phyloP scores from a whole-genome alignment of 2,797 vertebrate species.

The Liasis olivaceus region DNA sequence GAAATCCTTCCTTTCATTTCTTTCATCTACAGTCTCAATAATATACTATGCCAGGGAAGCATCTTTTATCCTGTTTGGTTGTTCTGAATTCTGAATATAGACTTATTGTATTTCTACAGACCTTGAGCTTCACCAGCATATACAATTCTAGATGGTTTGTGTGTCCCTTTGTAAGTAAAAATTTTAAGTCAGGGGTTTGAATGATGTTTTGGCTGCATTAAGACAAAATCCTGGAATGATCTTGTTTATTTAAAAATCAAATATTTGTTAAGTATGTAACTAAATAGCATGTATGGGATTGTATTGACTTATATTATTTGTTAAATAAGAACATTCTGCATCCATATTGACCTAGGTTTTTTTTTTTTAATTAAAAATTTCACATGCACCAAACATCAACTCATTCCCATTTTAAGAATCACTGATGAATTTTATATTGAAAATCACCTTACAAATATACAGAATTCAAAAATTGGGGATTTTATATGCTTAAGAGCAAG shows the following conservation, averaged over 20 bases:
- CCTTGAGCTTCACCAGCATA: no score
- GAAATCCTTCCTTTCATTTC: not conserved
- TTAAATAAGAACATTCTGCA: not conserved
- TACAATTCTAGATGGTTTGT: no score
- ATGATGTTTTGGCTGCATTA: not conserved
- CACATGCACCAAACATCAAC: not conserved
- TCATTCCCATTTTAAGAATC: not conserved
- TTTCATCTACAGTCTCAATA: not conserved
- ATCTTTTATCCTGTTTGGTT: not conserved
- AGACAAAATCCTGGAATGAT: no score
- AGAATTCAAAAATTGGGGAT: constrained; percentile 15
- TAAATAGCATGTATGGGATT: not conserved
- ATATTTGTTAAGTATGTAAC: not conserved
- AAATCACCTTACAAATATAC: not conserved
- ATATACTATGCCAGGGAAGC: not conserved
- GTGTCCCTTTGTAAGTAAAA: not conserved
- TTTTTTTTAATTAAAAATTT: not conserved
- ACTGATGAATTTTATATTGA: not conserved
- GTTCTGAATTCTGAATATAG: not conserved
- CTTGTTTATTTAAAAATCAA: not conserved
- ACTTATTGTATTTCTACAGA: not conserved
- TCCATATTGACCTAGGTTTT: not conserved
- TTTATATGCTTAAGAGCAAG: constrained; percentile 1
- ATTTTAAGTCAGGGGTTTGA: not conserved
- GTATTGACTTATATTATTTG: not conserved